Evolutionary conservation across 2,888 invertebrate genomes (phyloP).

Genomic region (Sialis lutaria): DNA sequence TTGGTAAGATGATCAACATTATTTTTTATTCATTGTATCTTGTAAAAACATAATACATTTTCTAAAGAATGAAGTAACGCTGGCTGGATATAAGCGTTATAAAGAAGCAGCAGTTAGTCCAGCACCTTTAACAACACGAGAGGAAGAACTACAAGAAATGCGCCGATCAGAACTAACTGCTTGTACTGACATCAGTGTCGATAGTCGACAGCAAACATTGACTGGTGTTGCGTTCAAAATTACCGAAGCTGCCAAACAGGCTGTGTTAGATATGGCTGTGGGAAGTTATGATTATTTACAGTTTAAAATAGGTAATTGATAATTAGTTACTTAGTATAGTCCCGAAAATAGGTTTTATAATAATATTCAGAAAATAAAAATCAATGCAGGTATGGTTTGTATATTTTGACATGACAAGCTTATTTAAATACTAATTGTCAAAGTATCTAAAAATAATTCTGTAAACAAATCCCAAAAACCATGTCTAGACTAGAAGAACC

Average conservation of each 20-base stretch:
- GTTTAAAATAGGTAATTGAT: slow-evolving; percentile 52
- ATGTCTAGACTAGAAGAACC: too few species aligned
- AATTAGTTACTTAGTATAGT: neutral
- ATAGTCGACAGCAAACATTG: slow-evolving; percentile 75
- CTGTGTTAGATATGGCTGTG: slow-evolving; percentile 52
- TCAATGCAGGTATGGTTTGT: too few species aligned
- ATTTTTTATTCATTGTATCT: neutral
- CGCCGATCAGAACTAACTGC: slow-evolving; percentile 46
- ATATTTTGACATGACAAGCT: too few species aligned
- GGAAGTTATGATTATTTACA: slow-evolving; percentile 80
- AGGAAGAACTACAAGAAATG: slow-evolving; percentile 68
- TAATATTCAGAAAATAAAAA: too few species aligned
- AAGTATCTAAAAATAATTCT: too few species aligned
- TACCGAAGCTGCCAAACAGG: slow-evolving; percentile 58
- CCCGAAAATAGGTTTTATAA: too few species aligned
- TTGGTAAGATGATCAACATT: slow-evolving; percentile 28
- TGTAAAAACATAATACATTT: neutral
- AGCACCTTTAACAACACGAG: slow-evolving; percentile 75
- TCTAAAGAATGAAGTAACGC: slow-evolving; percentile 54
- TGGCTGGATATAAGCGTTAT: slow-evolving; percentile 68
- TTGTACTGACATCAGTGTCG: slow-evolving; percentile 59
- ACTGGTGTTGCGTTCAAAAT: slow-evolving; percentile 84
- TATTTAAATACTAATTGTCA: too few species aligned
- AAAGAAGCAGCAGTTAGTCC: slow-evolving; percentile 63
- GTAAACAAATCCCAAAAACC: too few species aligned